Base-by-base conservation (phyloP, 2,797 vertebrate species). In the Intellagama lesueurii region DNA sequence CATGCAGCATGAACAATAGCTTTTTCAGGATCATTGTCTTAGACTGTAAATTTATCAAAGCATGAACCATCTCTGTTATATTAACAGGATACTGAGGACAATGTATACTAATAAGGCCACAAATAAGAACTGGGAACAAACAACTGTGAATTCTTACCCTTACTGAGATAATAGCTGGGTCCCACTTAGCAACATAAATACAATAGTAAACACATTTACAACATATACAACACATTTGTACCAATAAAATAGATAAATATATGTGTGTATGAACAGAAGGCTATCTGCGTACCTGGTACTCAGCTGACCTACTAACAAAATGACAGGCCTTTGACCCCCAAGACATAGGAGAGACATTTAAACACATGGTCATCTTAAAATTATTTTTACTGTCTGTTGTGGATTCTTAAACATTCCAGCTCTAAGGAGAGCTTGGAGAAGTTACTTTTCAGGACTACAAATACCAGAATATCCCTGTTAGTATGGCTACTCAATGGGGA, bases 381-480 rank as follows among this genome's bases (percentile, higher is more conserved):
- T 47, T 6, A 26, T 90, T 79, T 91, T 94, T 87, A 86, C 60
- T 81, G 88, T 76, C 47, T 66, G 40, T 47, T 78, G 30, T 77
- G 77, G 7, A 70, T 75, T 28, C 78, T 88, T 4, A 17, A n/a
- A 69, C 79, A 75, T 11, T 17, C 68, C 19, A 76, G 2, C 68
- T 88, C 90, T 47, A 47, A 90, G 66, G 40, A 40, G 40, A 40
- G 40, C 3, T n/a, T n/a, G n/a, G n/a, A n/a, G n/a, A n/a, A n/a
- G n/a, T n/a, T n/a, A n/a, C n/a, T n/a, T n/a, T n/a, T n/a, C n/a
- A n/a, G n/a, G n/a, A n/a, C n/a, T n/a, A n/a, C n/a, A n/a, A n/a
- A n/a, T n/a, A n/a, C n/a, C n/a, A n/a, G n/a, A n/a, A n/a, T n/a
- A n/a, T n/a, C n/a, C n/a, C n/a, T n/a, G n/a, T n/a, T n/a, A n/a